These are phyloP conservation scores for Muricea muricata DNA, from an alignment of 92 coral and sea anemone species.

Conservation along the genomic window DNA sequence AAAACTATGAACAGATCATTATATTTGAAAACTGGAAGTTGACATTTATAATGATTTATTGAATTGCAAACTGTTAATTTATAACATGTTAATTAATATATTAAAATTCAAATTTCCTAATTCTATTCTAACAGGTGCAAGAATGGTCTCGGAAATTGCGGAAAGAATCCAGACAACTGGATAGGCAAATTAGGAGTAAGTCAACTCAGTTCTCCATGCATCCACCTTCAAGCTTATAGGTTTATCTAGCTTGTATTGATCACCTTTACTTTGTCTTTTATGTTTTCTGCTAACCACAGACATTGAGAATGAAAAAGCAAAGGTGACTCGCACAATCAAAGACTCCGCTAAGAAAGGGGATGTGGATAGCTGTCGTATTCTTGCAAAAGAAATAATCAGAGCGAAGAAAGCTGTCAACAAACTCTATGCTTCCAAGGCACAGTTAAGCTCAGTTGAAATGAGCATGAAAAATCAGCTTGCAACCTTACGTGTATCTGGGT, in stretches of 20 bases:
- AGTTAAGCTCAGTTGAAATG: slow-evolving; percentile 94
- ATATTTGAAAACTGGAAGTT: neutral
- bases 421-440: slow-evolving; percentile 91
- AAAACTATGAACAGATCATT: no score
- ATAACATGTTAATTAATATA: neutral
- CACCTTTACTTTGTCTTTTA: neutral
- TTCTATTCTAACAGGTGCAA: slow-evolving; percentile 67
- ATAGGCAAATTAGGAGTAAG: slow-evolving; percentile 90
- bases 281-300: slow-evolving; percentile 50
- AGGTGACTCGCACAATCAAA: slow-evolving; percentile 77
- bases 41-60: neutral
- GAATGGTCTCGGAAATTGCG: slow-evolving; percentile 86
- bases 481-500: slow-evolving; percentile 84
- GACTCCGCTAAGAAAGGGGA: slow-evolving; percentile 96
- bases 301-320: slow-evolving; percentile 84
- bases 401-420: slow-evolving; percentile 92
- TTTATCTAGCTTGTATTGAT: no score
- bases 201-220: neutral
- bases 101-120: no score
- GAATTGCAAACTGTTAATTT: neutral
- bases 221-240: neutral
- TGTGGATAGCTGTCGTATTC: slow-evolving; percentile 81
- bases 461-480: slow-evolving; percentile 95
- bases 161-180: slow-evolving; percentile 82
- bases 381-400: slow-evolving; percentile 86